Conservation (phyloP, 2,888 invertebrate genomes). For the Brachylomia viminalis region DNA sequence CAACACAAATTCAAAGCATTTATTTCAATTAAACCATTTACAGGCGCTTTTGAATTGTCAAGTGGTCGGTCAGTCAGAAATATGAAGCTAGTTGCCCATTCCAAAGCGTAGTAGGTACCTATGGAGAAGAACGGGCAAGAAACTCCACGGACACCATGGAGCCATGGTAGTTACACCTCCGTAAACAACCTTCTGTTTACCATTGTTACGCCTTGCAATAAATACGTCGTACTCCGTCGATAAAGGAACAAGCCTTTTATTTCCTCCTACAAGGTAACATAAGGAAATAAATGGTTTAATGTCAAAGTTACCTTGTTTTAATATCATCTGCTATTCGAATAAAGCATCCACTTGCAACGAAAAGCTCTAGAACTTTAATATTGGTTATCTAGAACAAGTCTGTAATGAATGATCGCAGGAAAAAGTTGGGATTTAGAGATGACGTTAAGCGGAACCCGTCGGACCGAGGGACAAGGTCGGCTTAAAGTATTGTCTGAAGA, state of each 20-base stretch:
- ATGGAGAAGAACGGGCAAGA: too few species aligned
- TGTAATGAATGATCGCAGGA: conserved; percentile 47
- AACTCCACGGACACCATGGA: too few species aligned
- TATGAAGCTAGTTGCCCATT: too few species aligned
- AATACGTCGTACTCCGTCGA: background rate
- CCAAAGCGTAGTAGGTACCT: too few species aligned
- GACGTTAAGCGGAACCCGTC: conserved; percentile 25
- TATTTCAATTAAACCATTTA: too few species aligned
- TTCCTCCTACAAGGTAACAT: too few species aligned
- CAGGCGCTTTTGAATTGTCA: too few species aligned
- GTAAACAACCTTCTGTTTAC: too few species aligned
- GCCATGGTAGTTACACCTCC: too few species aligned
- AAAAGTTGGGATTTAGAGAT: conserved; percentile 30
- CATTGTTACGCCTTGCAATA: background rate
- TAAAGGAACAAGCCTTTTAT: background rate
- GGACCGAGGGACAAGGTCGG: conserved; percentile 24
- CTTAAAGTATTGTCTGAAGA: conserved; percentile 39
- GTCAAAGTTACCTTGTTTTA: background rate
- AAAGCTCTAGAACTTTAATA: conserved; percentile 23
- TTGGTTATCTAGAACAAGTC: conserved; percentile 20
- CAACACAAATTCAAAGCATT: too few species aligned
- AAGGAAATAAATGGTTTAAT: background rate
- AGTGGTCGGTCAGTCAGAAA: too few species aligned
- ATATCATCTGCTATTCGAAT: background rate
- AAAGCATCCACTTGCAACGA: background rate